These are phyloP conservation scores for Rugalucina vietnamica DNA, from an alignment of 2,888 invertebrate genomes.

Conservation along the genomic window DNA sequence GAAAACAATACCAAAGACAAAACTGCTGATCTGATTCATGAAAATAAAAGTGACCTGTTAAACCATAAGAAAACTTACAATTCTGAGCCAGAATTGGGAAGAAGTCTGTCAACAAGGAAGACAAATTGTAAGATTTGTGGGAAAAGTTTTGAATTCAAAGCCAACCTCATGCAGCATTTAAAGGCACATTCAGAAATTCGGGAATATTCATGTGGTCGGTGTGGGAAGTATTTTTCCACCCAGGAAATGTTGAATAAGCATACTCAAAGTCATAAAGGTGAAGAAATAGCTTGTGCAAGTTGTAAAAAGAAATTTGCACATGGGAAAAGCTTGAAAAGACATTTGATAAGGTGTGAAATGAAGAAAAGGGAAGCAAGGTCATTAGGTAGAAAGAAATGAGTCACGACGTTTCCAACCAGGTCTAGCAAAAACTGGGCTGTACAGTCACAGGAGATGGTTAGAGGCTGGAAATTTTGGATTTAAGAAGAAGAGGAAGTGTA, in stretches of 20 bases:
- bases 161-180: not conserved
- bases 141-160: not conserved
- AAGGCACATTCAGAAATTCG: not conserved
- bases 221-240: not conserved
- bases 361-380: not conserved
- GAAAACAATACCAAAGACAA: not conserved
- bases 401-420: no score
- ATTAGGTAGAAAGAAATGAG: not conserved
- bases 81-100: not conserved
- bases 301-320: not conserved
- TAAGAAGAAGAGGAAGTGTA: no score
- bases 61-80: not conserved
- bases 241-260: not conserved
- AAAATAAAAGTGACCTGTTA: not conserved
- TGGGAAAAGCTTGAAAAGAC: not conserved
- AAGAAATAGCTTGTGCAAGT: not conserved
- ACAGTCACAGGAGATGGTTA: no score
- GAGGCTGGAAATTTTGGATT: no score
- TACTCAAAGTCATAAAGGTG: not conserved
- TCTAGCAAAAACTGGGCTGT: no score
- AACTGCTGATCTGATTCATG: not conserved
- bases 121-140: not conserved
- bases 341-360: not conserved
- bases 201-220: not conserved
- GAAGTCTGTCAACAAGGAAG: not conserved